Conservation (phyloP, 1,140 invertebrate genomes). For the Sinonovacula constricta region DNA sequence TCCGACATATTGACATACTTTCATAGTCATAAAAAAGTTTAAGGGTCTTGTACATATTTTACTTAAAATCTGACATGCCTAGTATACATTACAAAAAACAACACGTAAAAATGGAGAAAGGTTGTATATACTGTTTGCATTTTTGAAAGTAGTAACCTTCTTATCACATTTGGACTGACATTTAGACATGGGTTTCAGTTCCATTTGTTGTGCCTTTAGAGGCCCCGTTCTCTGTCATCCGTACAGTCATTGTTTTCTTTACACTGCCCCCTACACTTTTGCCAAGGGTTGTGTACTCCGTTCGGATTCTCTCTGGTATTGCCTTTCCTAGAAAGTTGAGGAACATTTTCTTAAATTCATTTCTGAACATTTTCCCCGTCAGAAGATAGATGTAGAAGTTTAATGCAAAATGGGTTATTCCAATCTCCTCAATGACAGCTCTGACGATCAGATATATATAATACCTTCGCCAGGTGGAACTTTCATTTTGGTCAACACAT, state of each 20-base stretch:
- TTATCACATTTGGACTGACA: too few species aligned
- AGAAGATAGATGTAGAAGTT: constrained; percentile 77
- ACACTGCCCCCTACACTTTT: constrained; percentile 51
- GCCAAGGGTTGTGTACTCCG: constrained; percentile 62
- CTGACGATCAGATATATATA: constrained; percentile 65
- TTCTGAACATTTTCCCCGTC: constrained; percentile 75
- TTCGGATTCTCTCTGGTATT: constrained; percentile 49
- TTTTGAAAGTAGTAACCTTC: too few species aligned
- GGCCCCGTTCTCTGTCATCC: constrained; percentile 58
- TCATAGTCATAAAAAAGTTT: too few species aligned
- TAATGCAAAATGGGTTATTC: constrained; percentile 76
- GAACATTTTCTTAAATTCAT: constrained; percentile 69
- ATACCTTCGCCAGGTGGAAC: constrained; percentile 59
- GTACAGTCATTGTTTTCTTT: constrained; percentile 51
- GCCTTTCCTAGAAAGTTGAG: constrained; percentile 48
- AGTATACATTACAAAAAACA: too few species aligned
- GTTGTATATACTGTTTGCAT: too few species aligned
- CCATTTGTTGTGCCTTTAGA: neutral
- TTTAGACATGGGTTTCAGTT: neutral
- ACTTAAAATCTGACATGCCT: too few species aligned
- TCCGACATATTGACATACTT: too few species aligned
- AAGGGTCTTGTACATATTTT: too few species aligned
- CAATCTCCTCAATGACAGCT: constrained; percentile 73
- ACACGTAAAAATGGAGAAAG: too few species aligned
- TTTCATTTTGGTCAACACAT: constrained; percentile 13